Evolutionary conservation across 2,113 vertebrate species (phyloP), one percentile per base, ranked within the genome.

Genomic region (Delphinus delphis): DNA sequence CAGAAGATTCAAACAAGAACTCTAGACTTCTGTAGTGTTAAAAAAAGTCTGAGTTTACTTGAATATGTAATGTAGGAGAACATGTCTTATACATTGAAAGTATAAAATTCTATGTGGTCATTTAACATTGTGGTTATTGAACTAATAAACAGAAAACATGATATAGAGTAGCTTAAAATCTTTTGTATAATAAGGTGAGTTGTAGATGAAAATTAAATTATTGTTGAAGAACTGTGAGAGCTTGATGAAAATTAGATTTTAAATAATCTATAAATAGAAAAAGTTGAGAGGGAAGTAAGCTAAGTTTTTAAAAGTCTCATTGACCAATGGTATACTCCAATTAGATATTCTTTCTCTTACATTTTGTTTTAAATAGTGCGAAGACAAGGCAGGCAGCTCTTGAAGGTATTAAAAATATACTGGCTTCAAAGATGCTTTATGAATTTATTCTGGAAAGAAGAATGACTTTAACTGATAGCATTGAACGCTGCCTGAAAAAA

Each of bases 401-500:
- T 97, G 99, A 99, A 97, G 99, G 99, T 92, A 98, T 99, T 87
- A 99, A 99, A 98, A 99, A 98, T 18, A 99, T 99, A 47, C 98
- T 99, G 99, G 99, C 99, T 97, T 99, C 99, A 93, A 99, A 99
- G 98, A 99, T 99, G 98, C 98, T 99, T 0, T 99, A 99, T 70
- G 99, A 99, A 96, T 99, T 99, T 98, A 98, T 99, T 97, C 99
- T 99, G 0, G 99, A 99, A 96, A 99, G 99, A 97, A 99, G 99
- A 98, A 99, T 99, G 99, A 99, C 99, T 14, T 98, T 99, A 98
- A 99, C 99, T 7, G 99, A 99, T 98, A 99, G 99, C 98, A 99
- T 99, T 70, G 99, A 99, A 88, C 99, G 99, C 98, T 99, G 99
- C 98, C 98, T 99, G 94, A 99, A 99, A 96, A 99, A 99, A 99